phyloP scores from a whole-genome alignment of 92 coral and sea anemone genomes.

The Desmophyllum pertusum region DNA sequence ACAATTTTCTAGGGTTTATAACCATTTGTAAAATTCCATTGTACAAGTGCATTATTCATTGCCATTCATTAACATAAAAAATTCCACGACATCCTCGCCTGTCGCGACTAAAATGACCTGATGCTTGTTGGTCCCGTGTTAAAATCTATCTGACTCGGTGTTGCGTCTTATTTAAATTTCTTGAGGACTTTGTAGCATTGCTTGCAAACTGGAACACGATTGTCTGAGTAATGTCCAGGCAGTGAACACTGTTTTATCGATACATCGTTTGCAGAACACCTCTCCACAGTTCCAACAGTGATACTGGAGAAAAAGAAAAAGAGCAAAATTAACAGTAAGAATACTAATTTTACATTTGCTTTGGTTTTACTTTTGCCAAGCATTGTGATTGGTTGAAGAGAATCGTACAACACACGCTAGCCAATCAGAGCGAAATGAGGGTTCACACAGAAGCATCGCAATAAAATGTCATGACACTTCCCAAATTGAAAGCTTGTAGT shows the following conservation, averaged over 20 bases:
- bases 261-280: constrained; percentile 95
- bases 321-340: neutral
- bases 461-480: no score
- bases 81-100: neutral
- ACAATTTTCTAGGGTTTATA: constrained; percentile 7
- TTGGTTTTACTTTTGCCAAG: neutral
- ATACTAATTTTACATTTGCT: neutral
- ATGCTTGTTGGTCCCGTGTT: neutral
- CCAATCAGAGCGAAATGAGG: neutral
- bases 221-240: constrained; percentile 99
- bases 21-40: constrained; percentile 16
- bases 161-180: constrained; percentile 19
- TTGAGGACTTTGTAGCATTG: constrained; percentile 72
- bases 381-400: neutral
- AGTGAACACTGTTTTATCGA: constrained; percentile 88
- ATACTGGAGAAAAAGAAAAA: constrained; percentile 57
- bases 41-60: constrained; percentile 7
- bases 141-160: neutral
- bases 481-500: no score
- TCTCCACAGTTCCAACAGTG: constrained; percentile 99
- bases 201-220: constrained; percentile 97
- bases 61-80: neutral
- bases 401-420: neutral
- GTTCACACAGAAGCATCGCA: no score
- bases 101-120: neutral